Conservation (phyloP, 2,888 invertebrate genomes). For the Pristionchus maxplancki region DNA sequence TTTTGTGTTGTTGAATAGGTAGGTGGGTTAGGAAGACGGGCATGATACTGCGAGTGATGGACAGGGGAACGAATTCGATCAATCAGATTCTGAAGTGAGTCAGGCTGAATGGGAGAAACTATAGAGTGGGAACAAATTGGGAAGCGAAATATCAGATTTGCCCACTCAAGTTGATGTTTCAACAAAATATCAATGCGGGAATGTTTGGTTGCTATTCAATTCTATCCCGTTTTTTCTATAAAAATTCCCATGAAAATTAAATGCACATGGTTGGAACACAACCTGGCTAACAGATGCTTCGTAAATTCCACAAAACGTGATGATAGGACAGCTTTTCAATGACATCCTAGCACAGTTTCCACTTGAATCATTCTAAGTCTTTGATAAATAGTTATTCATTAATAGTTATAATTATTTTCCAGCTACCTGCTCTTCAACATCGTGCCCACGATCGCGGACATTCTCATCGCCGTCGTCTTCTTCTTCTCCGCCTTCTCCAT, state of each 20-base stretch:
- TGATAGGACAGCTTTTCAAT: neutral
- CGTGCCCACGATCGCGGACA: conserved; percentile 92
- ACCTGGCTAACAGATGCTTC: too few relatives aligned
- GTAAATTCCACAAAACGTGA: too few relatives aligned
- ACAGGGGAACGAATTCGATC: conserved; percentile 95
- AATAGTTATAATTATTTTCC: too few relatives aligned
- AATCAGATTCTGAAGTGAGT: conserved; percentile 16
- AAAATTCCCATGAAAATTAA: too few relatives aligned
- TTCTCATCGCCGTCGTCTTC: conserved; percentile 90
- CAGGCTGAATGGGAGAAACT: neutral
- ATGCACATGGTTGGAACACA: too few relatives aligned
- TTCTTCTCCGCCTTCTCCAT: conserved; percentile 91
- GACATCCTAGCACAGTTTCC: too few relatives aligned
- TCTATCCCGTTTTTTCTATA: too few relatives aligned
- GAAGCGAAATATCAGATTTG: neutral
- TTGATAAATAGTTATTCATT: too few relatives aligned
- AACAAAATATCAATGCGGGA: neutral
- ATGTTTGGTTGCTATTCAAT: too few relatives aligned
- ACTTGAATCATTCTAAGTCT: too few relatives aligned
- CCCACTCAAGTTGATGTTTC: neutral
- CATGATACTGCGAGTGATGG: conserved; percentile 95
- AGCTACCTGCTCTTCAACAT: conserved; percentile 86
- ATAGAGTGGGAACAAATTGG: neutral
- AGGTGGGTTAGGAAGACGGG: neutral
- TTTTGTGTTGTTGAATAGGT: too few relatives aligned